Conservation (phyloP, 1,140 invertebrate genomes). For the Fopius arisanus region DNA sequence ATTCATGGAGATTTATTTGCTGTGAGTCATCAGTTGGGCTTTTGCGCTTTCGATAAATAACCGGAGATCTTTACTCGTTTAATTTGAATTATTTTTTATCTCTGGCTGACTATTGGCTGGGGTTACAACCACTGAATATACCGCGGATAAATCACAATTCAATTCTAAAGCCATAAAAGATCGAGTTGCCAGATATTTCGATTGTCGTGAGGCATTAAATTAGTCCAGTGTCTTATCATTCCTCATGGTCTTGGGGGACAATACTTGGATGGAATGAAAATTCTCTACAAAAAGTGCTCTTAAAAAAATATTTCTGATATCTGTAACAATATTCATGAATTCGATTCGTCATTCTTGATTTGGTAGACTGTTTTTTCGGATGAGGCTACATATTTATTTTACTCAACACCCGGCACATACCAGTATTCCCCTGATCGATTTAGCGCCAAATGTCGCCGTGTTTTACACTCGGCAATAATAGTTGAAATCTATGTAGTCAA, state of each 20-base stretch:
- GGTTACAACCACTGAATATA: not conserved
- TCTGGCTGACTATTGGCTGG: slow-evolving; percentile 24
- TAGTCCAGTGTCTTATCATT: not conserved
- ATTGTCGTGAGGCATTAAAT: too few species aligned
- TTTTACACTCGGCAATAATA: slow-evolving; percentile 65
- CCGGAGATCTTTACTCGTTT: not conserved
- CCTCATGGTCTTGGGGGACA: not conserved
- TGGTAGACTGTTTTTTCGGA: too few species aligned
- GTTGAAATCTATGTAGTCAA: slow-evolving; percentile 64
- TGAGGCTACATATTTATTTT: slow-evolving; percentile 36
- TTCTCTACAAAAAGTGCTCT: too few species aligned
- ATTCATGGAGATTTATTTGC: slow-evolving; percentile 36
- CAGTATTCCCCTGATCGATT: slow-evolving; percentile 55
- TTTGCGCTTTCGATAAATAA: not conserved
- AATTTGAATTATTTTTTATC: slow-evolving; percentile 22
- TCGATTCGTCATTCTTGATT: too few species aligned
- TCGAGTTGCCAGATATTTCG: slow-evolving; percentile 35
- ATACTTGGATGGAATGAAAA: not conserved
- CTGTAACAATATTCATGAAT: too few species aligned
- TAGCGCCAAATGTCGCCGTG: slow-evolving; percentile 64
- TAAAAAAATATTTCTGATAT: too few species aligned
- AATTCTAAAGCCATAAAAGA: slow-evolving; percentile 40
- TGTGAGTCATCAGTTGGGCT: slow-evolving; percentile 22
- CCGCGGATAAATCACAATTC: slow-evolving; percentile 45
- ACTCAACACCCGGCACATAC: slow-evolving; percentile 31